phyloP scores from a whole-genome alignment of 2,888 invertebrate species.

The Seira sanloemensis region DNA sequence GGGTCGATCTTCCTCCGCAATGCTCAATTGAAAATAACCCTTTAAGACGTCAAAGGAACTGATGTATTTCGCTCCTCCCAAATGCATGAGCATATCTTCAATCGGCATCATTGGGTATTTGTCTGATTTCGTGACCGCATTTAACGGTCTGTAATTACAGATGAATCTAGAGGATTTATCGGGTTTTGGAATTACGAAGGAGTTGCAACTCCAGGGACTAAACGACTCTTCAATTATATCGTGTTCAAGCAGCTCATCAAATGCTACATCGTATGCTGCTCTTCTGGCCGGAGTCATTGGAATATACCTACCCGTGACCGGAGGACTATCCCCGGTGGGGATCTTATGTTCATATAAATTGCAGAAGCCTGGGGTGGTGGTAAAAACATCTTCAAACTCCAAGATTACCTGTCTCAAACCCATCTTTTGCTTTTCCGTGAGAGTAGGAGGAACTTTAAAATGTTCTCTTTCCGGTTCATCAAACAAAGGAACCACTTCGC shows the following conservation, averaged over 20 bases:
- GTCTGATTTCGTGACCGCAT: background rate
- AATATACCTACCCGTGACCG: background rate
- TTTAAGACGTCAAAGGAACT: background rate
- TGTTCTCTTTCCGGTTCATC: too few relatives aligned
- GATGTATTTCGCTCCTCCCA: constrained; percentile 6
- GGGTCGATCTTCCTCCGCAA: background rate
- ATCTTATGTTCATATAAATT: constrained; percentile 24
- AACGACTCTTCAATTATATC: background rate
- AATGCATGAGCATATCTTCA: constrained; percentile 3
- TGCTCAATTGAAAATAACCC: constrained; percentile 7
- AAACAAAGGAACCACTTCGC: too few relatives aligned
- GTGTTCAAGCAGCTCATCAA: background rate
- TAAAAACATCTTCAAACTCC: constrained; percentile 18
- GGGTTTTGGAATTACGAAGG: constrained; percentile 15
- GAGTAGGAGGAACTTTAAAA: too few relatives aligned
- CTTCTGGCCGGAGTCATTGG: background rate
- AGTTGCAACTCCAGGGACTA: background rate
- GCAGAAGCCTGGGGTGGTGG: constrained; percentile 27
- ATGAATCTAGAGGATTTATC: background rate
- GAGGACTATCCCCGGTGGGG: background rate
- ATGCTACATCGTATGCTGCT: background rate
- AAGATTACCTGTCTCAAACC: background rate
- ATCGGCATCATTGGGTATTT: constrained; percentile 23
- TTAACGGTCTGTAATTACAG: background rate
- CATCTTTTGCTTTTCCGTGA: background rate